Conservation (phyloP, 2,113 vertebrate genomes). For the Nestor notabilis region DNA sequence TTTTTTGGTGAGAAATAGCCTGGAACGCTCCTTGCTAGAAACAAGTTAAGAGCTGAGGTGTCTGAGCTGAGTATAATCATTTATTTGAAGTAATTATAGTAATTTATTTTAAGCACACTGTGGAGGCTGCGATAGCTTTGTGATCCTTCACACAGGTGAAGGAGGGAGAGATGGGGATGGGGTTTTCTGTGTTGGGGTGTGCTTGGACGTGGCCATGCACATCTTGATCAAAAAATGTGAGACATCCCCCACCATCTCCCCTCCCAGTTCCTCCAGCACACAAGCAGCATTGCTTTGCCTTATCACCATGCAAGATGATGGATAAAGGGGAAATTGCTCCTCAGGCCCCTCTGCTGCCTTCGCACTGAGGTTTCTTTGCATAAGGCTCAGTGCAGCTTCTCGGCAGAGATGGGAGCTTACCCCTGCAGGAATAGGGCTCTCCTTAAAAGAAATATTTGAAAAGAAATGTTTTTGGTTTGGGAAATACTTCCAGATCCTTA, state of each 20-base stretch:
- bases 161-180: neutral
- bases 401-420: neutral
- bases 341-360: neutral
- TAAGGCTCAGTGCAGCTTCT: neutral
- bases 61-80: neutral
- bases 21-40: neutral
- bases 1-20: neutral
- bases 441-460: neutral
- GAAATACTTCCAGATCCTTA: neutral
- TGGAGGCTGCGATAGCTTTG: neutral
- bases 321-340: neutral
- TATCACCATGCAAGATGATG: rapidly evolving
- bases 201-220: rapidly evolving
- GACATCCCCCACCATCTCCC: neutral
- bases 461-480: neutral
- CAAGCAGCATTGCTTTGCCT: neutral
- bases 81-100: neutral
- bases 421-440: neutral
- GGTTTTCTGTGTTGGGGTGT: neutral
- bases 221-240: neutral
- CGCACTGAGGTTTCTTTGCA: neutral
- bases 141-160: neutral
- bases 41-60: neutral
- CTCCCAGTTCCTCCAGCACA: rapidly evolving
- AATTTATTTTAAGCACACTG: neutral